phyloP scores from a whole-genome alignment of 2,888 invertebrate species.

The Heliconius sara region DNA sequence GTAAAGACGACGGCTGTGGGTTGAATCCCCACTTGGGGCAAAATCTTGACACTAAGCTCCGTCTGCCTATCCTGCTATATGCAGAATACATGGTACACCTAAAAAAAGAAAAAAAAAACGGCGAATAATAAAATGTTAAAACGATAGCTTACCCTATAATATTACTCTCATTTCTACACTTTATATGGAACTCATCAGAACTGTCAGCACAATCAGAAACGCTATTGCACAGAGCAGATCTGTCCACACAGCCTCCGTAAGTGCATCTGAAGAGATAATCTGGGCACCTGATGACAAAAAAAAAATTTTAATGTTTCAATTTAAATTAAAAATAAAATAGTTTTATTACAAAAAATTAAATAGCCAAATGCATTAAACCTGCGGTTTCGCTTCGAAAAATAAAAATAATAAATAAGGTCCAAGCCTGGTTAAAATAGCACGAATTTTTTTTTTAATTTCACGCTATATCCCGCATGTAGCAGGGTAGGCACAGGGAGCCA shows the following conservation, averaged over 20 bases:
- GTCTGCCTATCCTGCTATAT: background rate
- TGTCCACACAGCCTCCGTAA: slow-evolving; percentile 59
- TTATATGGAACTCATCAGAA: slow-evolving; percentile 71
- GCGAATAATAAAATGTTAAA: background rate
- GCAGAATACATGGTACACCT: background rate
- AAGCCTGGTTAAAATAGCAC: too few species aligned
- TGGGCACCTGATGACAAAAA: slow-evolving; percentile 40
- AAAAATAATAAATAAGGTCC: too few species aligned
- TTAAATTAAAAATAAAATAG: background rate
- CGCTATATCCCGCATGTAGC: too few species aligned
- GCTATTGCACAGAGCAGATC: slow-evolving; percentile 53
- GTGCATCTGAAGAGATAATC: slow-evolving; percentile 62
- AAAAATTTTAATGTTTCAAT: background rate
- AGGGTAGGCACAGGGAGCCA: too few species aligned
- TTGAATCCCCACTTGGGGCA: too few species aligned
- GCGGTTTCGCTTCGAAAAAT: too few species aligned
- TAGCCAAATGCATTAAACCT: too few species aligned
- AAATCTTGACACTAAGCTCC: background rate
- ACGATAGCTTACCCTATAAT: slow-evolving; percentile 54
- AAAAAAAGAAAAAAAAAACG: background rate
- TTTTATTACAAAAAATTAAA: too few species aligned
- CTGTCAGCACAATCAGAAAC: slow-evolving; percentile 71
- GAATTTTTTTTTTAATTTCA: too few species aligned
- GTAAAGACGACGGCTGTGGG: too few species aligned
- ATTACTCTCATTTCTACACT: slow-evolving; percentile 65